Evolutionary conservation across 2,888 invertebrate species (phyloP), one percentile per base, ranked within the genome.

Genomic region (Dione vanillae): DNA sequence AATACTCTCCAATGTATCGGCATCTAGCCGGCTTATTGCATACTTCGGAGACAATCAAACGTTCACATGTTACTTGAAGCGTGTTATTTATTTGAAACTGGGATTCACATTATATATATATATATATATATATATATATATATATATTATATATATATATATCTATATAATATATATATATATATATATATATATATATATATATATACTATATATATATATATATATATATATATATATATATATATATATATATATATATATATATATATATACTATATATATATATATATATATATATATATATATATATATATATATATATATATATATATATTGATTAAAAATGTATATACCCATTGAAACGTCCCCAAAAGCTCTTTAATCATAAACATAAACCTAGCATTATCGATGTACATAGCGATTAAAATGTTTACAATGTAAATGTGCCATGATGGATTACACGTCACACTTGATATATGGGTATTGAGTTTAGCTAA

Each of bases 351-450:
- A 58, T 43, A 11, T 37, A 43, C 43, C n/a, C 14, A n/a, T 9
- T 0, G 10, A 41, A 43, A 41, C 59, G n/a, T 59, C 20, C 20
- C 41, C 47, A 37, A 37, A 49, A 49, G 49, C 47, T 64, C 37
- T 16, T 64, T 64, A 59, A 59, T 59, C 37, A 64, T 49, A 62
- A 62, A 47, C 35, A 47, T 35, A 62, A 64, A 19, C 49, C 62
- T 2, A 64, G 49, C 37, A 64, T 64, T 49, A 64, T 61, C 41
- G 49, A 67, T 41, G n/a, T 62, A 35, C 35, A 45, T 8, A 35
- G 45, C 65, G 67, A 73, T 73, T 73, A 70, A 67, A 73, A 73
- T 73, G 61, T 65, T 68, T 65, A 54, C 51, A 52, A 67, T 64
- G 69, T 58, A 64, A 65, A 65, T 66, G 41, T 27, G n/a, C 16